Conservation (phyloP, 2,113 vertebrate species). For the Lutjanus erythropterus region DNA sequence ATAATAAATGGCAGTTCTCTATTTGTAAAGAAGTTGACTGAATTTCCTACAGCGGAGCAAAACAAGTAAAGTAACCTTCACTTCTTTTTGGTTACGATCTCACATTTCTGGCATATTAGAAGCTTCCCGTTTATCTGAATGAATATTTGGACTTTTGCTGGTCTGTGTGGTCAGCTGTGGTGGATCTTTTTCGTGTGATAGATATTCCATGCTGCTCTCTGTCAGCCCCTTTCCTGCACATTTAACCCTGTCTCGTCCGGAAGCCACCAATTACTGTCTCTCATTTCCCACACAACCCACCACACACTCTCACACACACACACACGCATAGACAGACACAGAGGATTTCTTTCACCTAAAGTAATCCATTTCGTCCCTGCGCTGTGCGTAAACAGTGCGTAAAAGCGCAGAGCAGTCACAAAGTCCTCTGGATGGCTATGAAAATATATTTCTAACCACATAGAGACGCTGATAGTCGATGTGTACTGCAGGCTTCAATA, state of each 20-base stretch:
- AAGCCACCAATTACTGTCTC: constrained; percentile 72
- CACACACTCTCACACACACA: constrained; percentile 15
- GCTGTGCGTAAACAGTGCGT: constrained; percentile 35
- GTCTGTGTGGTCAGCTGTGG: neutral
- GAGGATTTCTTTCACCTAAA: neutral
- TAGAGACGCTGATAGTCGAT: neutral
- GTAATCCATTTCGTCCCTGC: neutral
- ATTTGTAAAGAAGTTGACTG: neutral
- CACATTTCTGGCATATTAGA: neutral
- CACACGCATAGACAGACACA: neutral
- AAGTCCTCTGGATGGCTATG: neutral
- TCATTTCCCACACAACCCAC: constrained; percentile 49
- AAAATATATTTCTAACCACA: neutral
- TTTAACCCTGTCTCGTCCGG: constrained; percentile 65
- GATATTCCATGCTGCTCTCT: neutral
- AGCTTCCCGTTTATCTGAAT: neutral
- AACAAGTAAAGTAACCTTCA: neutral
- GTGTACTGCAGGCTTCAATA: neutral
- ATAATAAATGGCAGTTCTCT: neutral
- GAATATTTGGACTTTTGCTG: neutral
- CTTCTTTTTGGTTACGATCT: neutral
- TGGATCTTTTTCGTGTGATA: constrained; percentile 5
- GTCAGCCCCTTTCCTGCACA: constrained; percentile 43
- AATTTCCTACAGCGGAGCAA: neutral
- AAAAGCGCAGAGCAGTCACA: too few species aligned